Conservation (phyloP, 2,888 invertebrate species). For the Periphyllus acericola region DNA sequence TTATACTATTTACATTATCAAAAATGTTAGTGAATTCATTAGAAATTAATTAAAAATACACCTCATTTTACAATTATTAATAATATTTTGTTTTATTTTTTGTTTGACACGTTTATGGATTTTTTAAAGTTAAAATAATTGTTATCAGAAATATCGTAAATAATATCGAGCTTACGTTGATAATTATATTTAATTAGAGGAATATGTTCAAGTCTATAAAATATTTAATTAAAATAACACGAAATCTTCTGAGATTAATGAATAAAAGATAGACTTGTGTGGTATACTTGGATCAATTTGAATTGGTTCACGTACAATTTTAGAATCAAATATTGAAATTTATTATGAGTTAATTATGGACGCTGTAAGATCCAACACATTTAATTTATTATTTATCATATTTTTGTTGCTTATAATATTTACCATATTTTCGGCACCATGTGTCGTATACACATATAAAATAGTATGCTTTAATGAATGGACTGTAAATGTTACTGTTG, state of each 20-base stretch:
- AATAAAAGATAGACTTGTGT: background rate
- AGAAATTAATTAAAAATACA: background rate
- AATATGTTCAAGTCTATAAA: background rate
- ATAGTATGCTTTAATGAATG: too few relatives aligned
- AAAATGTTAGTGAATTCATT: background rate
- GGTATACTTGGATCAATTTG: background rate
- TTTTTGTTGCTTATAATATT: too few relatives aligned
- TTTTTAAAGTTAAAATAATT: background rate
- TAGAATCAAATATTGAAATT: too few relatives aligned
- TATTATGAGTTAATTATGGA: too few relatives aligned
- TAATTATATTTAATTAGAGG: background rate
- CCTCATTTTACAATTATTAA: background rate
- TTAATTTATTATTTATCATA: too few relatives aligned
- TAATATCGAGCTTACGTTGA: background rate
- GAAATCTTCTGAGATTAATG: background rate
- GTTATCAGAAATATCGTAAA: background rate
- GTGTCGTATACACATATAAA: too few relatives aligned
- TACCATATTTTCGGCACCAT: too few relatives aligned
- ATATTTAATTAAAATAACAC: background rate
- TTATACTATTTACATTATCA: background rate
- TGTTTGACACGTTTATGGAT: background rate
- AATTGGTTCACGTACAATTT: background rate
- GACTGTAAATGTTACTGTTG: too few relatives aligned
- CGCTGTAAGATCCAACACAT: too few relatives aligned
- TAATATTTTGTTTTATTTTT: background rate